Evolutionary conservation across 1,140 invertebrate genomes (phyloP).

Genomic region (Bactericera cockerelli): DNA sequence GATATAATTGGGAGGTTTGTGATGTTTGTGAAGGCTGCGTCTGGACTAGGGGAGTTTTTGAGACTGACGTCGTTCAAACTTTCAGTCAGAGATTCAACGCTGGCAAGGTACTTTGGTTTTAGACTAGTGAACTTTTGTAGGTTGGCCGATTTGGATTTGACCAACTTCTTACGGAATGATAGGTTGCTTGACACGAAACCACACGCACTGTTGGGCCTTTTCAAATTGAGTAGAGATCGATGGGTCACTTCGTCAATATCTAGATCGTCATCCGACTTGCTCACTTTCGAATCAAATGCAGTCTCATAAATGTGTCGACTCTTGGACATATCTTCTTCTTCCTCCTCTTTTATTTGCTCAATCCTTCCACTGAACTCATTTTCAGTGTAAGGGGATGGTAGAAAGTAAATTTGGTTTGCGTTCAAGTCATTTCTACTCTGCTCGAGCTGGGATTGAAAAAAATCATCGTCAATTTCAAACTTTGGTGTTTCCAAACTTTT

Average conservation of each 20-base stretch:
- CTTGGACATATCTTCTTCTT: conserved; percentile 40
- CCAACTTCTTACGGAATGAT: neutral
- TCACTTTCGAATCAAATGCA: conserved; percentile 73
- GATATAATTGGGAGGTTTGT: neutral
- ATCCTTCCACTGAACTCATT: neutral
- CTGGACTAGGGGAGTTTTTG: neutral
- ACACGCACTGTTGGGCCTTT: neutral
- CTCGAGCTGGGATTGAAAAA: neutral
- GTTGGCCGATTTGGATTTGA: conserved; percentile 1
- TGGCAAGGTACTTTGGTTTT: conserved; percentile 3
- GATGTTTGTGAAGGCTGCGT: neutral
- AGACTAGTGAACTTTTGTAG: neutral
- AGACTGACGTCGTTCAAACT: neutral
- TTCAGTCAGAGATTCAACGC: conserved; percentile 1
- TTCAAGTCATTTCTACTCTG: neutral
- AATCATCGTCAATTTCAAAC: conserved; percentile 4
- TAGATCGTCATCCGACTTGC: conserved; percentile 61
- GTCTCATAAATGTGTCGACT: conserved; percentile 67
- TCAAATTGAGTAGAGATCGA: conserved; percentile 1
- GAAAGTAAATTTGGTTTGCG: neutral
- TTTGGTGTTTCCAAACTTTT: conserved; percentile 5
- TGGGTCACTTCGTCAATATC: conserved; percentile 31
- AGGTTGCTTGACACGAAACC: neutral
- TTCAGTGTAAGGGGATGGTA: neutral
- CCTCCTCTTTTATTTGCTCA: conserved; percentile 5